phyloP scores from a whole-genome alignment of 1,140 invertebrate genomes.

The Drosophila baimaii region DNA sequence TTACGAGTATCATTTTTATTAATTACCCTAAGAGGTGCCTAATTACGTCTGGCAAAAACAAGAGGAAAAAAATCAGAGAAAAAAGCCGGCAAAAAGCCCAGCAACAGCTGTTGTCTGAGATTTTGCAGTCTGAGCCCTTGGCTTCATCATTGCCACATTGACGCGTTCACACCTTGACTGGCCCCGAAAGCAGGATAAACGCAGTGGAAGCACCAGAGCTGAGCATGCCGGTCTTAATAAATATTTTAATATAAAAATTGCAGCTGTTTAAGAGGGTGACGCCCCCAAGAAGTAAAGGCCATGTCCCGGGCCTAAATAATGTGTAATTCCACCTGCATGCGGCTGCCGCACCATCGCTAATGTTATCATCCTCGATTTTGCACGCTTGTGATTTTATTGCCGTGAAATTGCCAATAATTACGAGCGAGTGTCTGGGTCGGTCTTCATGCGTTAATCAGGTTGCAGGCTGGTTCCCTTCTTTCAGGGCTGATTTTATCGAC shows the following conservation, averaged over 20 bases:
- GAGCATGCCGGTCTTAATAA: constrained; percentile 54
- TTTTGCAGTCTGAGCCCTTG: constrained; percentile 27
- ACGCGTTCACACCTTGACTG: constrained; percentile 73
- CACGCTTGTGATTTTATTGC: constrained; percentile 82
- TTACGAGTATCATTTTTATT: constrained; percentile 66
- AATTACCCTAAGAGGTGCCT: constrained; percentile 65
- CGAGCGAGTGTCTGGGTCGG: constrained; percentile 31
- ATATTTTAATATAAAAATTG: constrained; percentile 75
- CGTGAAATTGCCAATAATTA: constrained; percentile 83
- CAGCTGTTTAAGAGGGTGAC: constrained; percentile 66
- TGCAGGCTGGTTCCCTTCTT: constrained; percentile 13
- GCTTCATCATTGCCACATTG: constrained; percentile 71
- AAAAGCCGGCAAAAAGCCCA: constrained; percentile 16
- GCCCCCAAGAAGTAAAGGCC: constrained; percentile 46
- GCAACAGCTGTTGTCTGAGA: constrained; percentile 43
- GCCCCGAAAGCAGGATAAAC: not conserved
- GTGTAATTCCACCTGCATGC: constrained; percentile 55
- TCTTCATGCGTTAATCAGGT: constrained; percentile 38
- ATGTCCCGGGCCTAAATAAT: constrained; percentile 45
- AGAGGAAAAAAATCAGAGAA: not conserved
- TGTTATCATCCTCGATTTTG: constrained; percentile 77
- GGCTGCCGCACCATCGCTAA: constrained; percentile 16
- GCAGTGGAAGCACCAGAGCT: constrained; percentile 13
- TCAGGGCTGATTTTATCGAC: constrained; percentile 34
- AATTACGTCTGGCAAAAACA: constrained; percentile 53